phyloP scores from a whole-genome alignment of 1,140 invertebrate species.

The Drosophila lini region DNA sequence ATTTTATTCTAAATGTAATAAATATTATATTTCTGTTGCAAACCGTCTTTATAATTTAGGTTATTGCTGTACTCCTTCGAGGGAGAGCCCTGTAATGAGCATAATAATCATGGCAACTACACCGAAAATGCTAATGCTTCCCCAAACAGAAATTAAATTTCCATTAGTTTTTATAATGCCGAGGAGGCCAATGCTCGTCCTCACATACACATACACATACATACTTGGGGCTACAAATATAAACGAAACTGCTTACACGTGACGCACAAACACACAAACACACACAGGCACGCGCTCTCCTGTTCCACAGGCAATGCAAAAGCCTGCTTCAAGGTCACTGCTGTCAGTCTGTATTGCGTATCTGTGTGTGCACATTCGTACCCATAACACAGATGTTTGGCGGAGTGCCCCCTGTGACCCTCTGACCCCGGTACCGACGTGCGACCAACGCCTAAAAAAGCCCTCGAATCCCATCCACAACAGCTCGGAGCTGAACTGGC shows the following conservation, averaged over 20 bases:
- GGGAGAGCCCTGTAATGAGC: conserved; percentile 21
- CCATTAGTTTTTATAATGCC: conserved; percentile 57
- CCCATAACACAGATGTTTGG: conserved; percentile 71
- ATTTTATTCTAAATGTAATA: neutral
- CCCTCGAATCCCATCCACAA: conserved; percentile 12
- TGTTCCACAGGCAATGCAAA: conserved; percentile 54
- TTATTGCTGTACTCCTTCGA: neutral
- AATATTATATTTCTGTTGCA: neutral
- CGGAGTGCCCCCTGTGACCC: neutral
- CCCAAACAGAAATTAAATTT: conserved; percentile 57
- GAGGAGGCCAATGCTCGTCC: conserved; percentile 28
- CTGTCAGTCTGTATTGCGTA: conserved; percentile 59
- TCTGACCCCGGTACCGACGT: conserved; percentile 4
- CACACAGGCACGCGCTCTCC: conserved; percentile 24
- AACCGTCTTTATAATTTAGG: neutral
- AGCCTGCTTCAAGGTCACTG: conserved; percentile 72
- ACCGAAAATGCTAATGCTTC: conserved; percentile 31
- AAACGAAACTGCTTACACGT: conserved; percentile 46
- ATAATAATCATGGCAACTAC: conserved; percentile 41
- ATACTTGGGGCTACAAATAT: conserved; percentile 8
- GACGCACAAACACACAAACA: conserved; percentile 33
- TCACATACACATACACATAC: neutral
- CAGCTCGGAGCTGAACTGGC: conserved; percentile 3
- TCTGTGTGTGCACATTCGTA: conserved; percentile 39
- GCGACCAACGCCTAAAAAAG: conserved; percentile 56